Base-by-base conservation (phyloP, 1,140 invertebrate species). In the Trachymyrmex septentrionalis region DNA sequence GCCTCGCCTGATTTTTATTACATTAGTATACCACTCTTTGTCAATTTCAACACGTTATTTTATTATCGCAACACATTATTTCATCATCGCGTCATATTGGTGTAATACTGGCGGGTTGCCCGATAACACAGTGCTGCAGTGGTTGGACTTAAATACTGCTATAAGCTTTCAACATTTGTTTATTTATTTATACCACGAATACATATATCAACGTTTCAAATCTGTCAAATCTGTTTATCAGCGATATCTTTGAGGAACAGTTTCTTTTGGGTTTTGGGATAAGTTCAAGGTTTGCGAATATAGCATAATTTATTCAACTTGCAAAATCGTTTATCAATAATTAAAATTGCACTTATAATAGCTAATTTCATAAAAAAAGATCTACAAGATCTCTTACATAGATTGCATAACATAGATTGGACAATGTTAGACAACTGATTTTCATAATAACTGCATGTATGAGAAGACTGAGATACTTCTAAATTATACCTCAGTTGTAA, bases 121-220 rank as follows among this genome's bases (percentile, higher is more conserved):
- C 24, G 19, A 3, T 48, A 72, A 44, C 38, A 50, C 38, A 24
- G 10, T 19, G 27, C 24, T 21, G 21, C 38, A 24, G 10, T 19
- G 44, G 14, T 63, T 64, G 64, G 50, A 38, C 19, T 85, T 19
- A 77, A 77, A 63, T n/a, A 38, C 24, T 38, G 12, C 50, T 19
- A 24, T 16, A 27, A 12, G 12, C 24, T 27, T 76, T 84, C n/a
- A 76, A 61, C 50, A 2, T 64, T 9, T 19, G n/a, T 85, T 78
- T 78, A 61, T 67, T 85, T 78, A 19, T 57, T 85, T 78, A 19
- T 14, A n/a, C n/a, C 34, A 44, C 14, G 78, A 78, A 64, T 57
- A 44, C 9, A 44, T 44, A 44, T 44, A 85, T 64, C 48, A 6
- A 14, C 48, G 14, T 24, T 82, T 66, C 16, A 76, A 27, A 19